Conservation (phyloP, 2,113 vertebrate species). For the Arenaria interpres region DNA sequence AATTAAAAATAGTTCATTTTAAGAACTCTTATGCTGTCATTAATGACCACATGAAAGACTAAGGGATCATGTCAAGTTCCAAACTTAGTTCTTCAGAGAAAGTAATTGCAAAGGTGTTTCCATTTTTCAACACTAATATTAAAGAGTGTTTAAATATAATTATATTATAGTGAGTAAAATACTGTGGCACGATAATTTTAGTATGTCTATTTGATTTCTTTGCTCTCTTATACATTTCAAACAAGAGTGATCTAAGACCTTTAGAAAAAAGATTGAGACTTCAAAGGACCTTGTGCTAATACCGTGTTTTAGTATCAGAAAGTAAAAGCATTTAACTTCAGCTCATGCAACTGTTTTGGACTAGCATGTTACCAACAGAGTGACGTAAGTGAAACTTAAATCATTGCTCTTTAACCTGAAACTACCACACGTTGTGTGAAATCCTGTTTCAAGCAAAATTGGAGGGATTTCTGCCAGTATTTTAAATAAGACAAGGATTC, state of each 20-base stretch:
- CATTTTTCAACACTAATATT: not conserved
- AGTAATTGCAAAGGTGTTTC: not conserved
- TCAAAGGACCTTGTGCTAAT: not conserved
- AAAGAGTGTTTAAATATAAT: not conserved
- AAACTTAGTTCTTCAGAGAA: not conserved
- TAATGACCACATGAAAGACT: not conserved
- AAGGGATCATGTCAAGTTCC: not conserved
- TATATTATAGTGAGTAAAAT: not conserved
- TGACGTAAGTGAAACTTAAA: not conserved
- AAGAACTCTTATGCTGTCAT: not conserved
- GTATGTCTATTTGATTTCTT: not conserved
- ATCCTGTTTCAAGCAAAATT: not conserved
- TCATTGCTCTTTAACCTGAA: not conserved
- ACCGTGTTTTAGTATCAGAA: not conserved
- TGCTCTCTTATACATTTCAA: not conserved
- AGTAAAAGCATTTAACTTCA: not conserved
- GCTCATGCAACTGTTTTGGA: not conserved
- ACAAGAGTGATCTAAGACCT: not conserved
- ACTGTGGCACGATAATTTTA: not conserved
- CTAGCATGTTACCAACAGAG: not conserved
- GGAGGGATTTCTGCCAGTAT: not conserved
- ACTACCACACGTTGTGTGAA: not conserved
- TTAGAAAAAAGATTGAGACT: not conserved
- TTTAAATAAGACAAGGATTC: not conserved
- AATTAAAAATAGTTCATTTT: not conserved